Base-by-base conservation (phyloP, 2,113 vertebrate species). In the Glareola pratincola region DNA sequence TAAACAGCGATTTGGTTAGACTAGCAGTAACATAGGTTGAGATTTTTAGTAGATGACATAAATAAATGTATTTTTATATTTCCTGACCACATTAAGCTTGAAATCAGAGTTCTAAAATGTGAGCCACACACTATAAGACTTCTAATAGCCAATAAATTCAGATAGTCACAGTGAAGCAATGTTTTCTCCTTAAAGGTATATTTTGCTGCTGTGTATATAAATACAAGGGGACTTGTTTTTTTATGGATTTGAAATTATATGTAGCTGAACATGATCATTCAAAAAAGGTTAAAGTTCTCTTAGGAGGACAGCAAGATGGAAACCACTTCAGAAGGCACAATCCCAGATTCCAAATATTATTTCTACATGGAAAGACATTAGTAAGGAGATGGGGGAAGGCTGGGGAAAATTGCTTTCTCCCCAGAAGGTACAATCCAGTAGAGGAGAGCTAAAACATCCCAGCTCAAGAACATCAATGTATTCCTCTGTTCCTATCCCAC, bases 31-130 rank as follows among this genome's bases (percentile, higher is more conserved):
- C 93, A 90, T 47, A 94, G 96, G 73, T 51, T 92, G 93, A 85
- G 96, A 97, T 97, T 98, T 98, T 97, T 97, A 95, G 95, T 90
- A 95, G 94, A 95, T 97, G 94, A 98, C 97, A 97, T 98, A 97
- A 98, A 96, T 88, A 96, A 96, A 97, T 90, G 89, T 96, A 96
- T 96, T 95, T 97, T 91, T 97, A 92, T 92, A 94, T 95, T 97
- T 98, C 97, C 96, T 97, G 95, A 96, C 97, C 90, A 93, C 94
- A 96, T 96, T 88, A 95, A 96, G 94, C 96, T 77, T 64, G 91
- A 95, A 94, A 95, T 92, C 93, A 91, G 93, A 94, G 94, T 92
- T 94, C 87, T 94, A 93, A 96, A 96, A 96, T 85, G 85, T 68
- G 72, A 97, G 85, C 91, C 91, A 79, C 79, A 56, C 81, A 85